phyloP scores from a whole-genome alignment of 2,888 invertebrate genomes.

The Melanotus villosus region DNA sequence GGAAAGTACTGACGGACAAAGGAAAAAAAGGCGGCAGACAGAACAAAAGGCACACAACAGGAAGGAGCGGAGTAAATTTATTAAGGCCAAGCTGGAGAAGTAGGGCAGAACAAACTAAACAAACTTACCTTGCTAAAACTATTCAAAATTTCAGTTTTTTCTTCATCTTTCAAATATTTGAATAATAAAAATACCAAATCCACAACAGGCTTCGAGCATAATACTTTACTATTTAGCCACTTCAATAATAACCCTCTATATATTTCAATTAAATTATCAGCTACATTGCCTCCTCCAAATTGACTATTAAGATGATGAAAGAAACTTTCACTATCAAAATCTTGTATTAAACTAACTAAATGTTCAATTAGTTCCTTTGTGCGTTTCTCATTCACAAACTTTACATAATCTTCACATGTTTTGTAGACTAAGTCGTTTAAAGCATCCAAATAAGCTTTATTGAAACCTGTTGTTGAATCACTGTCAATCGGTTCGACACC shows the following conservation, averaged over 20 bases:
- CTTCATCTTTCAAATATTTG: slow-evolving; percentile 70
- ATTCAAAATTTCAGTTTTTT: slow-evolving; percentile 72
- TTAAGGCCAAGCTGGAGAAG: no score
- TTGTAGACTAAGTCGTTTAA: slow-evolving; percentile 69
- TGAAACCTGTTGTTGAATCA: slow-evolving; percentile 50
- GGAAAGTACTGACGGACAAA: no score
- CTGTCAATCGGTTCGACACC: slow-evolving; percentile 44
- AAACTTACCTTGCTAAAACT: slow-evolving; percentile 72
- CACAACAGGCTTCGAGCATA: slow-evolving; percentile 71
- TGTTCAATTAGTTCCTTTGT: slow-evolving; percentile 70
- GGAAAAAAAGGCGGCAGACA: no score
- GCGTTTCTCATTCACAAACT: slow-evolving; percentile 69
- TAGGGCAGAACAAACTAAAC: no score
- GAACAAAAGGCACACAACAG: no score
- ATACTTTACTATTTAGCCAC: slow-evolving; percentile 71
- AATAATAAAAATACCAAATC: slow-evolving; percentile 77
- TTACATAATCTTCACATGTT: slow-evolving; percentile 72
- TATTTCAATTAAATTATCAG: slow-evolving; percentile 56
- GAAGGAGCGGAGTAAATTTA: no score
- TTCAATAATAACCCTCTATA: slow-evolving; percentile 56
- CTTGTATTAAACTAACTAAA: slow-evolving; percentile 71
- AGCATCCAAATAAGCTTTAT: slow-evolving; percentile 67
- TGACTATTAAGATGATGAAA: slow-evolving; percentile 67
- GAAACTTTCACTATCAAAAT: slow-evolving; percentile 72
- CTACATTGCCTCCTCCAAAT: slow-evolving; percentile 51